Base-by-base conservation (phyloP, 1,140 invertebrate species). In the Caenorhabditis brenneri region DNA sequence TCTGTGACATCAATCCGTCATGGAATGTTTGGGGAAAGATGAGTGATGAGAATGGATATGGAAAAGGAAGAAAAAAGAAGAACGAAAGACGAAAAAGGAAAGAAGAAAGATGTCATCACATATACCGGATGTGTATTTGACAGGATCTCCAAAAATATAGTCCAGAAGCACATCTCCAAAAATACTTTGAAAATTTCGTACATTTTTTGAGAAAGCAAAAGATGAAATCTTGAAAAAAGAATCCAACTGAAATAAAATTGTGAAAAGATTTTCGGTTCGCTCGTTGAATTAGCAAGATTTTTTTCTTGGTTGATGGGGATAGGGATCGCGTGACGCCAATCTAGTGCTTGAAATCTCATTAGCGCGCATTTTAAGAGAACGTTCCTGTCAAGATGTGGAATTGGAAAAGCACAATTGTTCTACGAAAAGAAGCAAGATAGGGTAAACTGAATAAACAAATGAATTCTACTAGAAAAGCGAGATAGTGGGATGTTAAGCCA, bases 1-100 rank as follows among this genome's bases (percentile, higher is more conserved):
- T 74, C 22, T 74, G 65, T 42, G 65, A 42, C 65, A 74, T 74
- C 33, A 74, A 74, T 74, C 65, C 65, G 65, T 74, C 65, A 74
- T 16, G 65, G 36, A 74, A 74, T 74, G 65, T 74, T 74, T 74
- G 58, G 58, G 36, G 36, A 55, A 55, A 65, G 31, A 65, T 65
- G 65, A 74, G 29, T 42, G 65, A 74, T 74, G 65, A 74, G 36
- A 42, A 19, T 24, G 36, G n/a, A n/a, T 10, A 42, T n/a, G 36
- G 6, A 2, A 12, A 74, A 74, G 15, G n/a, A 42, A 15, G 10
- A 74, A 46, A 22, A 24, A 74, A 74, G 10, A 74, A 42, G 65
- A 74, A 39, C 36, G 36, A 74, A 42, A 31, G 36, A 74, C 36
- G 65, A 22, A 74, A 42, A 74, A 74, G 65, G 29, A 33, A 65